phyloP scores from a whole-genome alignment of 1,140 invertebrate species.

The Argopecten irradians region DNA sequence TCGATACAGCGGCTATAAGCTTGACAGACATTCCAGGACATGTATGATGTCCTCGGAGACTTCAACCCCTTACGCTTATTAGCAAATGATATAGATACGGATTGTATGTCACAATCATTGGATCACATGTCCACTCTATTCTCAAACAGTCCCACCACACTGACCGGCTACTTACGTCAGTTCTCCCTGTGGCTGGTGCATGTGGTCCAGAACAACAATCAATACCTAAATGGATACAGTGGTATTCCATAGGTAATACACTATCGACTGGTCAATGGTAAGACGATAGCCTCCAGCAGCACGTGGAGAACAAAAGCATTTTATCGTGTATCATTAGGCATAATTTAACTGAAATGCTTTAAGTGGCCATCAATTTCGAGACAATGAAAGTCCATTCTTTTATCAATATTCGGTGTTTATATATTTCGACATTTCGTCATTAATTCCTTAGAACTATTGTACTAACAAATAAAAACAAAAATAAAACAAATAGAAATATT shows the following conservation, averaged over 20 bases:
- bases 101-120: neutral
- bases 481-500: neutral
- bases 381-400: too few species aligned
- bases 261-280: neutral
- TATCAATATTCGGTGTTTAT: too few species aligned
- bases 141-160: neutral
- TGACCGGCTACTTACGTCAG: neutral
- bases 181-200: neutral
- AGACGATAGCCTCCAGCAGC: neutral
- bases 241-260: neutral
- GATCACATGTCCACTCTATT: neutral
- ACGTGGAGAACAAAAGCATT: too few species aligned
- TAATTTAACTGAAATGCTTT: too few species aligned
- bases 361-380: too few species aligned
- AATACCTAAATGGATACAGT: neutral
- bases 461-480: neutral
- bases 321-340: too few species aligned
- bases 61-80: neutral
- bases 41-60: too few species aligned
- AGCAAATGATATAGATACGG: neutral
- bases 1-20: too few species aligned
- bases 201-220: neutral
- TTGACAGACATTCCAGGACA: too few species aligned
- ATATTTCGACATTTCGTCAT: too few species aligned
- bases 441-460: too few species aligned